Base-by-base conservation (phyloP, 2,888 invertebrate genomes). In the Limnephilus lunatus region DNA sequence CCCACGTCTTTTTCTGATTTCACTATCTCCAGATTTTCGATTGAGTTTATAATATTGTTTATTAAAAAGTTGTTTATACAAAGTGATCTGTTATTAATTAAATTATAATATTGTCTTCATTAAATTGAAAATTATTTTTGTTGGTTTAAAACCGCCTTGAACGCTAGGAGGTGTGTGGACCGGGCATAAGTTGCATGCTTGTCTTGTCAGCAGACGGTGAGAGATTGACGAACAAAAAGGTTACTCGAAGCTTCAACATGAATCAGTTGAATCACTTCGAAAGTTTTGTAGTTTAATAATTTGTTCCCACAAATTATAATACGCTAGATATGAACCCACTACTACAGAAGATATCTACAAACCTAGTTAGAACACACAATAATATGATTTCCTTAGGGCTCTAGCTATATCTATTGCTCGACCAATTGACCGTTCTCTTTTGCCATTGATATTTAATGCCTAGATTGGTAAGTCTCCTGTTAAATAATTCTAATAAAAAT, bases 361-460 rank as follows among this genome's bases (percentile, higher is more conserved):
- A 53, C 1, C 14, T 53, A 19, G 68, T 25, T n/a, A 68, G 68
- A 5, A 25, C n/a, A 68, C n/a, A 68, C 0, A 25, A 68, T n/a
- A 68, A n/a, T 68, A 68, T n/a, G 25, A n/a, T 68, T 25, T 68
- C 68, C 68, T n/a, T 68, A 25, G 25, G 68, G 68, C 68, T n/a
- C 9, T 0, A n/a, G 25, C 25, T 25, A 1, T 68, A 68, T 2
- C 68, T 9, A 25, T 68, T 68, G n/a, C 68, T n/a, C 68, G 68
- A 68, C 68, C 68, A n/a, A 68, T 68, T 68, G 68, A 68, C 68
- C 68, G n/a, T 68, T 68, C 68, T n/a, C 68, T 68, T 68, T 68
- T 25, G 7, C 68, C 68, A 68, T 68, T 68, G 68, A 68, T 68
- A 68, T 68, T 68, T 68, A n/a, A 68, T 25, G 68, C 68, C 68